These are phyloP conservation scores for Solenopsis fugax DNA, from an alignment of 1,140 invertebrate genomes.

Conservation along the genomic window DNA sequence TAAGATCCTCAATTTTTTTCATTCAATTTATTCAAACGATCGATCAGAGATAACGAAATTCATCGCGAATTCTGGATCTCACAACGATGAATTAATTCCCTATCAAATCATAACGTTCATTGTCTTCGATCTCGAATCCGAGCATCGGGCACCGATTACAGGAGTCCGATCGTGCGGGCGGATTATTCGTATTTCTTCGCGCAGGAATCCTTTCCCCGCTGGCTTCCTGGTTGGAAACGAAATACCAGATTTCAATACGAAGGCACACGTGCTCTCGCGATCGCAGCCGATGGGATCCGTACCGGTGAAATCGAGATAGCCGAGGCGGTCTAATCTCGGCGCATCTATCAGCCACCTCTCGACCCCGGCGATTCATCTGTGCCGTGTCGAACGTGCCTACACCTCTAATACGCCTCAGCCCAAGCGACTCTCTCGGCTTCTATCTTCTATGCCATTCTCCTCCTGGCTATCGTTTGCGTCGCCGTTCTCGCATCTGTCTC, in stretches of 20 bases:
- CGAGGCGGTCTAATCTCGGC: slow-evolving; percentile 61
- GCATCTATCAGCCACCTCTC: slow-evolving; percentile 69
- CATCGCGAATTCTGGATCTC: neutral
- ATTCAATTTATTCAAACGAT: neutral
- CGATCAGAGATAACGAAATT: neutral
- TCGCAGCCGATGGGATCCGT: slow-evolving; percentile 36
- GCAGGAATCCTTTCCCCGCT: slow-evolving; percentile 34
- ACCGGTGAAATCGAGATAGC: slow-evolving; percentile 71
- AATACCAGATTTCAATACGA: slow-evolving; percentile 69
- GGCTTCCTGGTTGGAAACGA: slow-evolving; percentile 71
- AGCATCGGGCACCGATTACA: slow-evolving; percentile 26
- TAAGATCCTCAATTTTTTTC: neutral
- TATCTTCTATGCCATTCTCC: slow-evolving; percentile 18
- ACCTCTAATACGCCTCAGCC: slow-evolving; percentile 50
- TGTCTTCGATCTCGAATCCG: neutral
- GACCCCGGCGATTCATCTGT: slow-evolving; percentile 70
- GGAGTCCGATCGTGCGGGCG: slow-evolving; percentile 18
- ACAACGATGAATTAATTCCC: neutral
- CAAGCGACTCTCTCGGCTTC: slow-evolving; percentile 57
- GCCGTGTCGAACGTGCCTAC: slow-evolving; percentile 73
- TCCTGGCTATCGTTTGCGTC: slow-evolving; percentile 8
- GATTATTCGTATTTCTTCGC: slow-evolving; percentile 59
- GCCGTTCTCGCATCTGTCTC: slow-evolving; percentile 10
- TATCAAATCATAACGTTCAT: neutral
- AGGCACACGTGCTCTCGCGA: slow-evolving; percentile 30